These are phyloP conservation scores for Amazona guildingii DNA, from an alignment of 2,113 vertebrate species.

Conservation along the genomic window DNA sequence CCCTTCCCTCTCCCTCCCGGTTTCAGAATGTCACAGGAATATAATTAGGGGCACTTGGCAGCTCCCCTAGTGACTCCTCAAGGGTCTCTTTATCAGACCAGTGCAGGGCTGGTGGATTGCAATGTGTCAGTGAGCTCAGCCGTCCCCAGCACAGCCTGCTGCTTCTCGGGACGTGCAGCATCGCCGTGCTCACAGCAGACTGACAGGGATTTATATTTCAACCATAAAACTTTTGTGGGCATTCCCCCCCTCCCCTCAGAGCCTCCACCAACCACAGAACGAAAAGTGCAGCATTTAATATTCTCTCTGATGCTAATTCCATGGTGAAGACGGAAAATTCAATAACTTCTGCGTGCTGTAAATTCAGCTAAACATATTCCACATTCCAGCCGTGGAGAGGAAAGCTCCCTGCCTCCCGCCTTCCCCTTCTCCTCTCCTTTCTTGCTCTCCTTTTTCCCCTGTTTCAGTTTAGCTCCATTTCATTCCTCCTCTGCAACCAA, in stretches of 20 bases:
- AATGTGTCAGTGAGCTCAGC: rapidly evolving
- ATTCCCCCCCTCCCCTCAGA: not conserved
- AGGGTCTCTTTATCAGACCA: not conserved
- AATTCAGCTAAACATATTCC: not conserved
- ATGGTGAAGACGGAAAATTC: not conserved
- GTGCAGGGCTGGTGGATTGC: not conserved
- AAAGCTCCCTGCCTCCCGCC: not conserved
- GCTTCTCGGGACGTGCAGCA: not conserved
- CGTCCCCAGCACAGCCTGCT: not conserved
- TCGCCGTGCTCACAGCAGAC: not conserved
- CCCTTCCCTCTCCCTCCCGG: not conserved
- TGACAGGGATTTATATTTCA: not conserved
- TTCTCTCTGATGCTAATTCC: conserved; percentile 7
- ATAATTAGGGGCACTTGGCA: not conserved
- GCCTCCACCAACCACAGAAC: not conserved
- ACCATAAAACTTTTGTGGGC: not conserved
- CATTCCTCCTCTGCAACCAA: not conserved
- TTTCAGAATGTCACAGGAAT: not conserved
- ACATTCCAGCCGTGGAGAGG: not conserved
- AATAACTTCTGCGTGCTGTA: not conserved
- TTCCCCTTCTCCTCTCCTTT: not conserved
- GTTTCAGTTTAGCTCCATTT: not conserved
- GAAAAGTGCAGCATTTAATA: not conserved
- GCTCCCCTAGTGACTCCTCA: not conserved
- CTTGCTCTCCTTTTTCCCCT: not conserved